These are phyloP conservation scores for Willisornis vidua DNA, from an alignment of 2,113 vertebrate genomes.

Conservation along the genomic window DNA sequence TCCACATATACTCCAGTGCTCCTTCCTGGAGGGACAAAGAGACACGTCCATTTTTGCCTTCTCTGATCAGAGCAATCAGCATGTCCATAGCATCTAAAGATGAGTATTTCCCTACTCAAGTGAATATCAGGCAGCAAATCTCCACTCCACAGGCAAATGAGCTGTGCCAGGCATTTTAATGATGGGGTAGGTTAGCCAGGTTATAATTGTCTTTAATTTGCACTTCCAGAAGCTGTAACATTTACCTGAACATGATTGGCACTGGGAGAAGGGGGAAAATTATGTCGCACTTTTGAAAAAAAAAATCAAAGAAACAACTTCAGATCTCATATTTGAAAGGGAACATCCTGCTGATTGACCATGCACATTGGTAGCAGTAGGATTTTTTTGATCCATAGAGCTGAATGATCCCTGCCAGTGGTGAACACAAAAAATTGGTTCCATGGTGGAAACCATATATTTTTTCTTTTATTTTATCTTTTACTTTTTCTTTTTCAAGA, in stretches of 20 bases:
- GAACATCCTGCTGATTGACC: conserved; percentile 52
- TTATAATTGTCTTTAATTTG: conserved; percentile 64
- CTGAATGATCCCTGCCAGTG: conserved; percentile 12
- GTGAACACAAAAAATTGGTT: conserved; percentile 9
- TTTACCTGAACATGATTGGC: conserved; percentile 31
- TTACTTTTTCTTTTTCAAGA: not conserved
- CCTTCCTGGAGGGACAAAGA: not conserved
- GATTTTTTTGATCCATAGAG: conserved; percentile 1
- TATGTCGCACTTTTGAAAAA: not conserved
- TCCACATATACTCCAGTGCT: not conserved
- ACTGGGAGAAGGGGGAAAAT: conserved; percentile 31
- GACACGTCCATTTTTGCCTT: not conserved
- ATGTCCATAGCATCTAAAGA: not conserved
- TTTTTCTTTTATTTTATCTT: not conserved
- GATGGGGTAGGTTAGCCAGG: conserved; percentile 19
- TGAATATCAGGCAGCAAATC: not conserved
- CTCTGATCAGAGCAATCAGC: not conserved
- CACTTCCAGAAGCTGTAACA: conserved; percentile 35
- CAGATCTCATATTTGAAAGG: conserved; percentile 47
- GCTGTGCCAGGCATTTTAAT: conserved; percentile 43
- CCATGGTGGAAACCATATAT: not conserved
- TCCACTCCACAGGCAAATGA: not conserved
- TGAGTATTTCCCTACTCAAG: not conserved
- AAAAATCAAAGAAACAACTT: conserved; percentile 44
- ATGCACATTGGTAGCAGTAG: not conserved